phyloP scores from a whole-genome alignment of 2,797 vertebrate genomes.

The Molossus alvarezi region DNA sequence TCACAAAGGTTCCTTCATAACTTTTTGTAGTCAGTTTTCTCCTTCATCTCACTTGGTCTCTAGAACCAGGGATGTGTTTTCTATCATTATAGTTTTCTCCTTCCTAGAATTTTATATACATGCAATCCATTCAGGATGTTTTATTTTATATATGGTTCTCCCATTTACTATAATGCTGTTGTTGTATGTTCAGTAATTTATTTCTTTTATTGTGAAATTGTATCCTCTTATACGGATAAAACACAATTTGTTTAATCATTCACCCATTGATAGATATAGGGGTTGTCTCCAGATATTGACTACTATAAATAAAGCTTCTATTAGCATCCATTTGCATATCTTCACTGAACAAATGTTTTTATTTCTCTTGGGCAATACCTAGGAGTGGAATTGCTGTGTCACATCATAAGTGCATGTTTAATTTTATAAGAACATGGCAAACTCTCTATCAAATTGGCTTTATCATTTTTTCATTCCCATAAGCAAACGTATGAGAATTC shows the following conservation, averaged over 20 bases:
- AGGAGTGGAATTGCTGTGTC: background rate
- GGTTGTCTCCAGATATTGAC: background rate
- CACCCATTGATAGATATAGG: background rate
- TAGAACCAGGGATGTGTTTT: background rate
- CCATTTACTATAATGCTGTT: background rate
- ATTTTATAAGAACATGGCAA: background rate
- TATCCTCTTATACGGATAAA: background rate
- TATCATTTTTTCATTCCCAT: background rate
- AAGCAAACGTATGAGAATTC: background rate
- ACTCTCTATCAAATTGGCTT: background rate
- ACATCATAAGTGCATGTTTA: background rate
- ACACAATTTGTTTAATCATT: background rate
- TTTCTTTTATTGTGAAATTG: conserved; percentile 5
- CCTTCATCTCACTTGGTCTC: background rate
- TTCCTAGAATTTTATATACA: conserved; percentile 24
- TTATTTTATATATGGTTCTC: background rate
- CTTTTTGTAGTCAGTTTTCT: background rate
- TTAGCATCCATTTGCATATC: background rate
- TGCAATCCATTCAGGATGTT: background rate
- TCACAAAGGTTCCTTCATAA: background rate
- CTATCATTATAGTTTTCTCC: background rate
- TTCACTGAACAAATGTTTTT: background rate
- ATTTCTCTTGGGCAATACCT: background rate
- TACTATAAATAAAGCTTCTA: background rate
- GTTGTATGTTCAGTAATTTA: background rate